A percentile compares a stretch with the other conserved stretches of the same genome.
Evolutionary conservation across 1,140 invertebrate species (phyloP).

Genomic region (Elysia chlorotica): DNA sequence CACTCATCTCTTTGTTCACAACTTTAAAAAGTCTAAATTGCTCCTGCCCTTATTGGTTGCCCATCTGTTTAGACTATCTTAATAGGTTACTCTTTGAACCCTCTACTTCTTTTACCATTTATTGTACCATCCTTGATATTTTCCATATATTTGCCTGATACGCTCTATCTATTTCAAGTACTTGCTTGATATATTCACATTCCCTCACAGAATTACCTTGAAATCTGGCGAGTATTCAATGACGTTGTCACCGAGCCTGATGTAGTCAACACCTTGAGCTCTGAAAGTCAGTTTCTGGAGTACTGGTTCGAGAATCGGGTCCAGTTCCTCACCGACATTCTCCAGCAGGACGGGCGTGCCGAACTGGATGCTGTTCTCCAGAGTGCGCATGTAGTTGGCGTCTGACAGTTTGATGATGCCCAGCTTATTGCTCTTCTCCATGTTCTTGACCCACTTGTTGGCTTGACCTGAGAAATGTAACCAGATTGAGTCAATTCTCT

Average conservation of each 20-base stretch:
- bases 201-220: too few relatives aligned
- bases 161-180: too few relatives aligned
- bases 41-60: too few relatives aligned
- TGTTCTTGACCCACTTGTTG: conserved; percentile 88
- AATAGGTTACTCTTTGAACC: too few relatives aligned
- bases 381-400: conserved; percentile 56
- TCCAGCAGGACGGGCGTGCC: conserved; percentile 62
- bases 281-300: conserved; percentile 61
- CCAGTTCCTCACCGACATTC: conserved; percentile 63
- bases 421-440: conserved; percentile 68
- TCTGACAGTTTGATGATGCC: conserved; percentile 60
- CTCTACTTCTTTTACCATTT: too few relatives aligned
- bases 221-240: conserved; percentile 62
- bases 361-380: conserved; percentile 63
- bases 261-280: conserved; percentile 62
- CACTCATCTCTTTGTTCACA: too few relatives aligned
- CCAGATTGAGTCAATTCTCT: neutral
- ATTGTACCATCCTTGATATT: too few relatives aligned
- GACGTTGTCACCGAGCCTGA: conserved; percentile 60
- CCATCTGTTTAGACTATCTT: too few relatives aligned
- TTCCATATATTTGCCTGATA: too few relatives aligned
- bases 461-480: conserved; percentile 54
- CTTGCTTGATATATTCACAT: too few relatives aligned
- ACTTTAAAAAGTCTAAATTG: too few relatives aligned
- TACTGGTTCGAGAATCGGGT: conserved; percentile 61